These are phyloP conservation scores for Cololabis saira DNA, from an alignment of 2,113 vertebrate species.

Conservation along the genomic window DNA sequence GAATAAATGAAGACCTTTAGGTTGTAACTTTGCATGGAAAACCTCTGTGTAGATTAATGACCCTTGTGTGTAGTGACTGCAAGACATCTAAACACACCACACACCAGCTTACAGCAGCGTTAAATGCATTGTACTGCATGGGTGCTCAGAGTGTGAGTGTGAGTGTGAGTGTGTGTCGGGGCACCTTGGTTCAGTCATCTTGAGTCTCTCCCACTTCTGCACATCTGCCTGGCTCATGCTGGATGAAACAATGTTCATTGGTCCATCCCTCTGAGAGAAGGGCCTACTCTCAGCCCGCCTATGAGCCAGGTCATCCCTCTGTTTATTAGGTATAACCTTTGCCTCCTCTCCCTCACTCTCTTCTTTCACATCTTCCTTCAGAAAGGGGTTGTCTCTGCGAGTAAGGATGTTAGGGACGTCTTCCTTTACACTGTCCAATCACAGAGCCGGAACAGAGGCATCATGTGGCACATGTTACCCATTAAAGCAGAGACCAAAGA, in stretches of 20 bases:
- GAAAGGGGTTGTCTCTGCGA: conserved; percentile 65
- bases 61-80: no score
- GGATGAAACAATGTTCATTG: conserved; percentile 72
- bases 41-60: no score
- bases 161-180: conserved; percentile 60
- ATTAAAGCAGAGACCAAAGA: conserved; percentile 20
- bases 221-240: conserved; percentile 90
- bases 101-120: conserved; percentile 26
- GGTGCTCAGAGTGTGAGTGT: conserved; percentile 33
- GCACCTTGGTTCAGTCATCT: conserved; percentile 90
- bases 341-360: conserved; percentile 68
- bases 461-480: conserved; percentile 33
- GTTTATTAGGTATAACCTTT: conserved; percentile 76
- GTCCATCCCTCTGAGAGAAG: conserved; percentile 76
- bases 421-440: conserved; percentile 67
- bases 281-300: conserved; percentile 76
- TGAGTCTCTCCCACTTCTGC: conserved; percentile 92
- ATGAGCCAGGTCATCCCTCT: conserved; percentile 86
- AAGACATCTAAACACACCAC: not conserved
- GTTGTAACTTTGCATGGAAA: no score
- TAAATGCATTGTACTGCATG: conserved; percentile 7
- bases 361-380: conserved; percentile 63
- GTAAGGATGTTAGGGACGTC: conserved; percentile 64
- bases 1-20: no score
- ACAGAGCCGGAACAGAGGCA: conserved; percentile 13